phyloP scores from a whole-genome alignment of 2,888 invertebrate genomes.

The Xylota sylvarum region DNA sequence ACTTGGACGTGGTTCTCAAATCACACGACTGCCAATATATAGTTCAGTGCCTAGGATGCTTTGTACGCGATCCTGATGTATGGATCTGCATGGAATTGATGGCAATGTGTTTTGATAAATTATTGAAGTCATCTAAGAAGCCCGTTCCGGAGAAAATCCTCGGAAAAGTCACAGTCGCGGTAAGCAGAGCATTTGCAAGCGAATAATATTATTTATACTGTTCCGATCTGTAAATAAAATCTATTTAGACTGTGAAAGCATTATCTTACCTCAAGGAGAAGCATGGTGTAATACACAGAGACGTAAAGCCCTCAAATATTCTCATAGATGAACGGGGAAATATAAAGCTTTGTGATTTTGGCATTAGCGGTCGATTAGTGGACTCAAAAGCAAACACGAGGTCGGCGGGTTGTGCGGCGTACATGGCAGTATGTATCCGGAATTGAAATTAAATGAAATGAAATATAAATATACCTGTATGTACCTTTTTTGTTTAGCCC shows the following conservation, averaged over 20 bases:
- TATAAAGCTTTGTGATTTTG: slow-evolving; percentile 99
- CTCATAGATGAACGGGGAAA: slow-evolving; percentile 97
- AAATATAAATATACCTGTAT: neutral
- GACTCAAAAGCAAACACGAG: slow-evolving; percentile 99
- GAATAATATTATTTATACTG: slow-evolving; percentile 28
- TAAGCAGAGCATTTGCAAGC: slow-evolving; percentile 86
- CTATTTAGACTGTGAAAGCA: slow-evolving; percentile 94
- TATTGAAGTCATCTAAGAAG: slow-evolving; percentile 92
- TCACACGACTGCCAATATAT: slow-evolving; percentile 99
- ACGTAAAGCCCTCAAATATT: slow-evolving; percentile 99
- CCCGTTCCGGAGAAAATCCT: slow-evolving; percentile 98
- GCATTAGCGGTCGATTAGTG: slow-evolving; percentile 98
- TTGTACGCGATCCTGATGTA: slow-evolving; percentile 98
- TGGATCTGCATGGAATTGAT: slow-evolving; percentile 99
- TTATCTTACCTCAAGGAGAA: slow-evolving; percentile 98
- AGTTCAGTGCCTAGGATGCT: slow-evolving; percentile 98
- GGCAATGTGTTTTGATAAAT: slow-evolving; percentile 99
- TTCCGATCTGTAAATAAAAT: slow-evolving; percentile 68
- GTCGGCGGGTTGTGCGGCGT: slow-evolving; percentile 99
- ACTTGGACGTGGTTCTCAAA: slow-evolving; percentile 98
- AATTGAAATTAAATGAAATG: neutral
- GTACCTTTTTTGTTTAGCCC: slow-evolving; percentile 88
- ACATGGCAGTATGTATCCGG: slow-evolving; percentile 95
- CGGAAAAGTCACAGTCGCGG: slow-evolving; percentile 98
- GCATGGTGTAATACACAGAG: slow-evolving; percentile 98